These are phyloP conservation scores for Rhynchotus rufescens DNA, from an alignment of 2,797 vertebrate species.

Conservation along the genomic window DNA sequence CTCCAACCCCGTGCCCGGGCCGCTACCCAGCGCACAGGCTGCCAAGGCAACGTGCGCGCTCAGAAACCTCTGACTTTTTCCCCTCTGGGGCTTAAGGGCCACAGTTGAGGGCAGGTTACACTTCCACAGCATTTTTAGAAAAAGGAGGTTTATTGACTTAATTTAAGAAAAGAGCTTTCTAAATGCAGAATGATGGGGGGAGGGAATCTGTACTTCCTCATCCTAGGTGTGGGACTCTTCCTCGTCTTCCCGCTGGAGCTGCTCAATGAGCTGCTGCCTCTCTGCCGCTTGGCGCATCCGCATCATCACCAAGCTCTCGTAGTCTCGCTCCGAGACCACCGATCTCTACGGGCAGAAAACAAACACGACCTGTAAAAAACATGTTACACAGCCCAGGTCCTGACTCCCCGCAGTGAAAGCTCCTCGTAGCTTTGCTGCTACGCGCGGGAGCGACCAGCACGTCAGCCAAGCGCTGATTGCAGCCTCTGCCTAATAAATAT, in stretches of 20 bases:
- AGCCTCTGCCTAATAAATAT: not conserved
- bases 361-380: accelerated
- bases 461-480: not conserved
- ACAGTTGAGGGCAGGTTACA: accelerated
- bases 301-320: slow-evolving; percentile 97
- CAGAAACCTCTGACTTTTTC: not conserved
- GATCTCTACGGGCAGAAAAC: slow-evolving; percentile 76
- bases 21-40: not conserved
- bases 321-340: slow-evolving; percentile 89
- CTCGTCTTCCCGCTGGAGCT: slow-evolving; percentile 89
- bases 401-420: not conserved
- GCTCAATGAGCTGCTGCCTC: slow-evolving; percentile 91
- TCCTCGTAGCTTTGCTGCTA: not conserved
- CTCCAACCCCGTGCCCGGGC: not conserved
- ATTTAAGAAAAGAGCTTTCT: slow-evolving; percentile 47
- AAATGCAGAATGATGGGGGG: not conserved
- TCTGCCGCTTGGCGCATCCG: slow-evolving; percentile 94
- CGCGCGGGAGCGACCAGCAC: not conserved
- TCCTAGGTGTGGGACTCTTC: slow-evolving; percentile 75
- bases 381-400: not conserved
- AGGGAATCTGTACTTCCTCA: not conserved
- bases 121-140: not conserved
- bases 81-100: not conserved
- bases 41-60: not conserved
- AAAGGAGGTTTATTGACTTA: slow-evolving; percentile 76